Base-by-base conservation (phyloP, 1,140 invertebrate species). In the Trachelipus rathkii region DNA sequence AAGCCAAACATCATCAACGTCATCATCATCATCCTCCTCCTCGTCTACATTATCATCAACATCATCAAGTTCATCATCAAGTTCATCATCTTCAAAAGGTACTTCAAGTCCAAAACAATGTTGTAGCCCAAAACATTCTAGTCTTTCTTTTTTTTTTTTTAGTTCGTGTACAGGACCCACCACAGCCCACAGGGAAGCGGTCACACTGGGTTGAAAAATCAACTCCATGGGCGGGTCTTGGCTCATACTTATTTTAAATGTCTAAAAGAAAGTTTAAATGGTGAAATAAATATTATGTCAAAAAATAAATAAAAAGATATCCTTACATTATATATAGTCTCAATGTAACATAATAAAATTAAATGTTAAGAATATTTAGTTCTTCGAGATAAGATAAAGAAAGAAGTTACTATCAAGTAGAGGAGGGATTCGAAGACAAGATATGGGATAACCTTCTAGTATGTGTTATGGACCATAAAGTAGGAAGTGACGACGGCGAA, bases 101-200 rank as follows among this genome's bases (percentile, higher is more conserved):
- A 79, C 75, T 45, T 78, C 71, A 53, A 81, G 77, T 66, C 79
- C 78, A 44, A 81, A 82, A 71, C 79, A 78, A 50, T 73, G 73
- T 71, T 77, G 77, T 69, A 81, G 79, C 46, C 81, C 81, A 6
- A 83, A 83, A 53, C 82, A 83, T 43, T 79, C 81, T 19, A 89
- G 91, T 78, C 90, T 91, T 0, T 92, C 92, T 0, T 89, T 92
- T 0, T 84, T 93, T n/a, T 94, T n/a, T n/a, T n/a, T n/a, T n/a
- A n/a, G n/a, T n/a, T n/a, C n/a, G n/a, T n/a, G n/a, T n/a, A n/a
- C n/a, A n/a, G n/a, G n/a, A n/a, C n/a, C n/a, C n/a, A n/a, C n/a
- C n/a, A n/a, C n/a, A n/a, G n/a, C n/a, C n/a, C n/a, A n/a, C n/a
- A n/a, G n/a, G n/a, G n/a, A n/a, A n/a, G n/a, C n/a, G n/a, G n/a